Evolutionary conservation across 2,888 invertebrate species (phyloP).

Genomic region (Sipha maydis): DNA sequence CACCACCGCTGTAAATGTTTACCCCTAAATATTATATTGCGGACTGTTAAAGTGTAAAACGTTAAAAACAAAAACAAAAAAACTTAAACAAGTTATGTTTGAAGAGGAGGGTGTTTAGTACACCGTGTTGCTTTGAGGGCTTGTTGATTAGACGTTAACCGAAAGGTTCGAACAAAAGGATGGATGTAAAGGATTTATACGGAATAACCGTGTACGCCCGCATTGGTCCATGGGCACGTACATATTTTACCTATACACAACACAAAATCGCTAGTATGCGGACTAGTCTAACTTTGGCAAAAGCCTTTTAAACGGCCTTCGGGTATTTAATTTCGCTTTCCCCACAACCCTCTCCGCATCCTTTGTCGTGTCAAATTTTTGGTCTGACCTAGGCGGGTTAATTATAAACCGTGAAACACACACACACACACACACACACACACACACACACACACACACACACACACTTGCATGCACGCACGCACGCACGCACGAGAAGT

Average conservation of each 20-base stretch:
- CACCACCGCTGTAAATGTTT: too few relatives aligned
- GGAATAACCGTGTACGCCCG: not conserved
- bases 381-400: constrained; percentile 33
- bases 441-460: not conserved
- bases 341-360: not conserved
- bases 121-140: not conserved
- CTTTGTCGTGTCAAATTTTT: constrained; percentile 50
- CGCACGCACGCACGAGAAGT: not conserved
- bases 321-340: constrained; percentile 1
- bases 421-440: not conserved
- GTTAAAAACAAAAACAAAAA: not conserved
- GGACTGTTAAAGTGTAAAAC: not conserved
- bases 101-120: not conserved
- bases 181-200: not conserved
- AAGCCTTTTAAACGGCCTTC: constrained; percentile 30
- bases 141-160: constrained; percentile 1
- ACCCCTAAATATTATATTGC: too few relatives aligned
- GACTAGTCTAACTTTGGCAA: not conserved
- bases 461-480: too few relatives aligned
- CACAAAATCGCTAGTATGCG: not conserved
- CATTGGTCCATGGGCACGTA: not conserved
- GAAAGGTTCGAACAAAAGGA: constrained; percentile 12
- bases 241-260: too few relatives aligned
- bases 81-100: not conserved
- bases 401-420: constrained; percentile 32